phyloP scores from a whole-genome alignment of 2,888 invertebrate genomes.

The Philhelius pedissequus region DNA sequence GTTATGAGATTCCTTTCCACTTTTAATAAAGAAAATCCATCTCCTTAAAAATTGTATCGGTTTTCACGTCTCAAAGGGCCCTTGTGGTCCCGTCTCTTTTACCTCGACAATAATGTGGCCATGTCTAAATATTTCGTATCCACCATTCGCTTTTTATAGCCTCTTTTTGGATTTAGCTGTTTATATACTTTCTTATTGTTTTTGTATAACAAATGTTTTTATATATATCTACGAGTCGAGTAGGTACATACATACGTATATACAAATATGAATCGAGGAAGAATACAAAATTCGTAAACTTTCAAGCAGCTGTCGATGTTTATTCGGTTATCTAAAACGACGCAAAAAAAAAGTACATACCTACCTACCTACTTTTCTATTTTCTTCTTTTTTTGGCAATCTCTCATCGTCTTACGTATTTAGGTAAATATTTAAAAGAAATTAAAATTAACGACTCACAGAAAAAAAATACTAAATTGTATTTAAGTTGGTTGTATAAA shows the following conservation, averaged over 20 bases:
- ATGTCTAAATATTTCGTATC: slow-evolving; percentile 15
- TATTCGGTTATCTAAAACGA: slow-evolving; percentile 23
- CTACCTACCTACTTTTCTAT: not conserved
- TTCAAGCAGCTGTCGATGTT: slow-evolving; percentile 54
- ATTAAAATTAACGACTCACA: slow-evolving; percentile 12
- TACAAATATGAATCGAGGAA: not conserved
- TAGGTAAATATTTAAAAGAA: slow-evolving; percentile 29
- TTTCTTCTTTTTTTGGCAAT: slow-evolving; percentile 11
- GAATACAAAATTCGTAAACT: not conserved
- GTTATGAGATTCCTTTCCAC: too few species aligned
- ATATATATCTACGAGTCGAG: not conserved
- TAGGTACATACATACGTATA: too few species aligned
- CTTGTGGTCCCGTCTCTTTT: not conserved
- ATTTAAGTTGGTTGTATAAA: not conserved
- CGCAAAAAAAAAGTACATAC: not conserved
- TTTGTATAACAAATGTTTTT: not conserved
- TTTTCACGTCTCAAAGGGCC: too few species aligned
- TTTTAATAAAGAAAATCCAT: too few species aligned
- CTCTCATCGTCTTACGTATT: not conserved
- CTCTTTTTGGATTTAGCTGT: slow-evolving; percentile 29
- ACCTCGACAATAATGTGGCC: not conserved
- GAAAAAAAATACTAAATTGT: not conserved
- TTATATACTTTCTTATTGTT: slow-evolving; percentile 21
- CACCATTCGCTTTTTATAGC: slow-evolving; percentile 34
- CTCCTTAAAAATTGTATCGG: too few species aligned